Conservation (phyloP, 2,797 vertebrate genomes). For the Chiroxiphia lanceolata region DNA sequence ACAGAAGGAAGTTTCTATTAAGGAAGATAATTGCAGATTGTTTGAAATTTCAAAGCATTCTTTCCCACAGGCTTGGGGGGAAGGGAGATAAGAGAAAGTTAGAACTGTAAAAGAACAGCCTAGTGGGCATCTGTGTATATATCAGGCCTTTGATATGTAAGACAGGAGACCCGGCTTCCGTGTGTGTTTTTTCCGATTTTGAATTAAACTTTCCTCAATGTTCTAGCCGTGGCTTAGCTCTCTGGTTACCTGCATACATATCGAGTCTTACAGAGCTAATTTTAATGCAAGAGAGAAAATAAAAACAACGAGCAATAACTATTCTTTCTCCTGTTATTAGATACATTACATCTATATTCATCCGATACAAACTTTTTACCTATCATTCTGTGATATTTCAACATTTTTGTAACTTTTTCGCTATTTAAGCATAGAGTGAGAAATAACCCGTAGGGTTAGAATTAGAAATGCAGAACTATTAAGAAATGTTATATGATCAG, state of each 20-base stretch:
- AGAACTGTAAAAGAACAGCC: not conserved
- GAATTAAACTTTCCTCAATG: not conserved
- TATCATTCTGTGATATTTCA: not conserved
- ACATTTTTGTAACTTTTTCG: not conserved
- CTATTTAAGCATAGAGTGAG: not conserved
- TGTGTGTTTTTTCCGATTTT: not conserved
- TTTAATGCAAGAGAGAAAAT: not conserved
- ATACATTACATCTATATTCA: not conserved
- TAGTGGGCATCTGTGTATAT: not conserved
- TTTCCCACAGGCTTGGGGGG: not conserved
- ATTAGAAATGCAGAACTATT: not conserved
- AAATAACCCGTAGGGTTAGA: not conserved
- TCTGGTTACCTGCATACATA: not conserved
- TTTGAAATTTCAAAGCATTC: not conserved
- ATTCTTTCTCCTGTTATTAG: not conserved
- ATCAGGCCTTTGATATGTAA: not conserved
- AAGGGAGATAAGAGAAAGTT: not conserved
- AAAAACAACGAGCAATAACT: not conserved
- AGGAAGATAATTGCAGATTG: not conserved
- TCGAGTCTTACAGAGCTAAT: not conserved
- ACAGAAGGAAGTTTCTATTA: not conserved
- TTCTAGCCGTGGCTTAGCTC: not conserved
- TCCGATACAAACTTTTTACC: not conserved
- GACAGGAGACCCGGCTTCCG: not conserved
- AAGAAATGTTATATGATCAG: not conserved